Base-by-base conservation (phyloP, 2,797 vertebrate genomes). In the Oreortyx pictus region DNA sequence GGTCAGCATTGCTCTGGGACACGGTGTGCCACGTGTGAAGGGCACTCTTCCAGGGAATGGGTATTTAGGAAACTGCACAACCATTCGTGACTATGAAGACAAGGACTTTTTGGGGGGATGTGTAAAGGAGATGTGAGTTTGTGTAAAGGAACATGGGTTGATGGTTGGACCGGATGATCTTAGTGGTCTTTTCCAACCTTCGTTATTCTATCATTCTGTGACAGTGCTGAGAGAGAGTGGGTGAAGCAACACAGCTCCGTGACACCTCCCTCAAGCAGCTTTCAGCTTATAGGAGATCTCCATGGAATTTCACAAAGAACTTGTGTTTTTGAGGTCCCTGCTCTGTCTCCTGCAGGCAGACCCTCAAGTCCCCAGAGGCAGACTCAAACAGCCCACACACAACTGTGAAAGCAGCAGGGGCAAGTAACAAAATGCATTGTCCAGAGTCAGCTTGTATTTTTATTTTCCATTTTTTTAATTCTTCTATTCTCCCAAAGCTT, bases 21-120 rank as follows among this genome's bases (percentile, higher is more conserved):
- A 11, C 39, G 31, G 19, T 14, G 35, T 2, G 2, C 49, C 6
- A 3, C 3, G 29, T 4, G 0, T 3, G 9, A 39, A 29, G 37
- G 62, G 43, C 62, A 19, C 24, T 37, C 7, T 25, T 57, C 12
- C 23, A 29, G 56, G 13, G 52, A 66, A 67, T 2, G n/a, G 46
- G 27, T n/a, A 23, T 7, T 64, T 33, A 27, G 4, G 16, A 43
- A 77, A 27, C 31, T 20, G 35, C 44, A n/a, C 39, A 49, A 27
- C 29, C 5, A 14, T 22, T 65, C 43, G 3, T 13, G 49, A 39
- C 71, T 41, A 15, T 1, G 29, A 77, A 83, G 20, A 33, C 0
- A 9, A 60, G 29, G 83, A 61, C 3, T 2, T 27, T 60, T 41
- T n/a, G 39, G 54, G 49, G 16, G 31, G 25, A 61, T 0, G 1